Percentiles rank a stretch among this genome's conserved stretches.
phyloP scores from a whole-genome alignment of 2,113 vertebrate species.

The Laticauda laticaudata region DNA sequence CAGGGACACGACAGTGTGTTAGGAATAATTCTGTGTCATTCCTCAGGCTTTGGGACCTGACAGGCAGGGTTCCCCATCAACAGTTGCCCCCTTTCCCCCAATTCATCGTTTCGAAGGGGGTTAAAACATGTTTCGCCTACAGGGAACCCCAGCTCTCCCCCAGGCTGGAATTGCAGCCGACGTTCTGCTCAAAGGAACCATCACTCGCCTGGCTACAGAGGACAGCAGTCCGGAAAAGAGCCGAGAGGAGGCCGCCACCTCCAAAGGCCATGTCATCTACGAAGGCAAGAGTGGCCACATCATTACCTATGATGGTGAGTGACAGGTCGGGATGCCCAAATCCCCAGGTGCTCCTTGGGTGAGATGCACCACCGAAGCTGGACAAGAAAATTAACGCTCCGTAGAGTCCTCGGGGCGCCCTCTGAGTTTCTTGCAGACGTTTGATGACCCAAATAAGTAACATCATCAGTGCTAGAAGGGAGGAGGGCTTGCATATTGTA shows the following conservation, averaged over 20 bases:
- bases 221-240: conserved; percentile 88
- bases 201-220: conserved; percentile 86
- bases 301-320: conserved; percentile 91
- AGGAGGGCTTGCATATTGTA: too few species aligned
- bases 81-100: background rate
- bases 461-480: too few species aligned
- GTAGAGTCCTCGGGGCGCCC: too few species aligned
- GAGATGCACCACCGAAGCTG: background rate
- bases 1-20: too few species aligned
- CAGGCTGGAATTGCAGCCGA: conserved; percentile 89
- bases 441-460: too few species aligned
- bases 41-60: too few species aligned
- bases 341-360: background rate
- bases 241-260: conserved; percentile 81
- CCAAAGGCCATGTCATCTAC: conserved; percentile 95
- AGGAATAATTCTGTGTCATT: too few species aligned
- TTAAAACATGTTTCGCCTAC: conserved; percentile 18
- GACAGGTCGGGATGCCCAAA: background rate
- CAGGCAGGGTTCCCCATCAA: background rate
- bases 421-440: too few species aligned
- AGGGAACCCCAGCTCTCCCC: conserved; percentile 90
- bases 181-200: conserved; percentile 84
- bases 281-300: conserved; percentile 97
- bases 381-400: background rate
- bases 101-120: background rate